These are phyloP conservation scores for Actias luna DNA, from an alignment of 2,888 invertebrate species.

Conservation along the genomic window DNA sequence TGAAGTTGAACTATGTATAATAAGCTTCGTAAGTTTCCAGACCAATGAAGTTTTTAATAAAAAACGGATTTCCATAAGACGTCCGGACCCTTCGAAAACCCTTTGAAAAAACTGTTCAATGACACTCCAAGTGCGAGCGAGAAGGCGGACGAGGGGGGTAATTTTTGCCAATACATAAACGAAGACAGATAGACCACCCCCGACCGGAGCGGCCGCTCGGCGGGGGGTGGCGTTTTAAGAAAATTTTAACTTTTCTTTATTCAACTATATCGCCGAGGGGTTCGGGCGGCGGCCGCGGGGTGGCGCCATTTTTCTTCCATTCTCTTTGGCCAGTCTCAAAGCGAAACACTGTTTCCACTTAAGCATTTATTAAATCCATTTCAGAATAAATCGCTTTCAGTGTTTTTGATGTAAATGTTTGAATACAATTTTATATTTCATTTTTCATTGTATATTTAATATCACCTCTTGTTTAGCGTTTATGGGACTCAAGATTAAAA, in stretches of 20 bases:
- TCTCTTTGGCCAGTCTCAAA: conserved; percentile 77
- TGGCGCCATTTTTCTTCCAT: conserved; percentile 64
- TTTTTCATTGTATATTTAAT: neutral
- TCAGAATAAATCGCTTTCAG: conserved; percentile 68
- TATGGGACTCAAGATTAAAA: too few species aligned
- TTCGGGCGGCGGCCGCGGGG: conserved; percentile 30
- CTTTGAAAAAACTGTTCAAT: conserved; percentile 35
- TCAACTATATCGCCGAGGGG: conserved; percentile 52
- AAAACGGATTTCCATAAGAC: conserved; percentile 4
- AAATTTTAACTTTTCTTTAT: conserved; percentile 82
- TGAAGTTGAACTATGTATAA: too few species aligned
- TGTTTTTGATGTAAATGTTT: conserved; percentile 46
- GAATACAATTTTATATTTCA: neutral
- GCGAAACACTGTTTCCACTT: conserved; percentile 69
- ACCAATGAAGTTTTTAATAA: conserved; percentile 4
- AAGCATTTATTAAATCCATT: conserved; percentile 79
- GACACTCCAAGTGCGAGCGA: conserved; percentile 60
- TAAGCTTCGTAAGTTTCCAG: neutral
- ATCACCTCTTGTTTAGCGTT: too few species aligned
- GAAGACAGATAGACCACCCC: conserved; percentile 75
- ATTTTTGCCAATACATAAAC: conserved; percentile 81
- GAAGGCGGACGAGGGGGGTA: conserved; percentile 56
- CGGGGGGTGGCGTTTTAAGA: conserved; percentile 67
- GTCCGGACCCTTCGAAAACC: conserved; percentile 53
- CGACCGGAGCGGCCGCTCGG: conserved; percentile 27